phyloP scores from a whole-genome alignment of 2,797 vertebrate species.

The Halcyon badia region DNA sequence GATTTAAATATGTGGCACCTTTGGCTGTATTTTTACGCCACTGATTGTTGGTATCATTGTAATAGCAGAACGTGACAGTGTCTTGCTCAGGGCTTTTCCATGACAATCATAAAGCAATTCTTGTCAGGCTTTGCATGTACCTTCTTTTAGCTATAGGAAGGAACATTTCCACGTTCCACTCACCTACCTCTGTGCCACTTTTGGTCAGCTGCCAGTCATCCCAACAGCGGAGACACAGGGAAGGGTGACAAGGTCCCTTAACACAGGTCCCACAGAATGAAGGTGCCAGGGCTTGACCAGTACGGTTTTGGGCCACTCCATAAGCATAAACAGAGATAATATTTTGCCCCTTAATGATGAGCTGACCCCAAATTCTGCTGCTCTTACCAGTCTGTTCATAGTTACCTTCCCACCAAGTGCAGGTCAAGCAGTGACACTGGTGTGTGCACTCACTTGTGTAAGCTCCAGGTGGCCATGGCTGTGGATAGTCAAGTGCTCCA shows the following conservation, averaged over 20 bases:
- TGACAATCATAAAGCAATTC: not conserved
- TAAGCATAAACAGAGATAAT: not conserved
- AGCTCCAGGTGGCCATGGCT: not conserved
- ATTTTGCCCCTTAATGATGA: not conserved
- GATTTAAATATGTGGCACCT: not conserved
- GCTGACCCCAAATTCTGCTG: not conserved
- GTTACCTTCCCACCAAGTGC: not conserved
- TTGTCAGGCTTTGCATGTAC: not conserved
- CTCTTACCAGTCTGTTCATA: not conserved
- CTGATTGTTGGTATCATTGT: not conserved
- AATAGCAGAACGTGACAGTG: not conserved
- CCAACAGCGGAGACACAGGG: not conserved
- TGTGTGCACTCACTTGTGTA: not conserved
- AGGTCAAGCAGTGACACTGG: not conserved
- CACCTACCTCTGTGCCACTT: rapidly evolving
- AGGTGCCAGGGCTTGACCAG: not conserved
- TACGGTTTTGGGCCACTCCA: not conserved
- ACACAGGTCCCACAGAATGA: not conserved
- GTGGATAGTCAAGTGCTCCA: not conserved
- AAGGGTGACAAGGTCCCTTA: not conserved
- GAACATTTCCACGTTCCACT: not conserved
- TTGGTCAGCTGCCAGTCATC: rapidly evolving
- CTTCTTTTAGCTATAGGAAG: not conserved
- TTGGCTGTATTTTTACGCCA: not conserved
- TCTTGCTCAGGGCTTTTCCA: not conserved